Evolutionary conservation across 2,113 vertebrate genomes (phyloP).

Genomic region (Galbula dea): DNA sequence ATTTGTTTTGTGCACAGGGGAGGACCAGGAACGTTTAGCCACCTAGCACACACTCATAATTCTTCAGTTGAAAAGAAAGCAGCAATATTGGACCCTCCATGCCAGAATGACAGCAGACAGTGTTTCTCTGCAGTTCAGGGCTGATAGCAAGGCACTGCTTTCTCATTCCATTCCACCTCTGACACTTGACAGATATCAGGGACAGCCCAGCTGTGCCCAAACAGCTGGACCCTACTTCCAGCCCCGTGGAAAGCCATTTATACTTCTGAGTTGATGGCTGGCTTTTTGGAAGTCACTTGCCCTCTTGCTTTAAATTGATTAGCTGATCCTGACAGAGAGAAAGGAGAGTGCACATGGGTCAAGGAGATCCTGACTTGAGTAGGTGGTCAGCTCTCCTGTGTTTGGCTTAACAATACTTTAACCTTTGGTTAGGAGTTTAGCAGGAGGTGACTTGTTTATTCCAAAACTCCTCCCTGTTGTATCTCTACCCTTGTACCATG

Average conservation of each 20-base stretch:
- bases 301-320: background rate
- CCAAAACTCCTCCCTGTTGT: background rate
- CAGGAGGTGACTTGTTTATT: background rate
- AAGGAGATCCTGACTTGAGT: background rate
- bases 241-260: background rate
- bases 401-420: background rate
- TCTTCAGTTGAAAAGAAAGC: background rate
- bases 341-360: background rate
- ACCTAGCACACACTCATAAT: background rate
- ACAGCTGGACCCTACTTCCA: background rate
- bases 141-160: background rate
- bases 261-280: fast-evolving
- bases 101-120: background rate
- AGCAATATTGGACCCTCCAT: background rate
- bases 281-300: background rate
- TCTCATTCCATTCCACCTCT: background rate
- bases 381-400: background rate
- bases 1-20: background rate
- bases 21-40: background rate
- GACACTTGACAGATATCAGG: background rate
- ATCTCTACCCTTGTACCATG: background rate
- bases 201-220: background rate
- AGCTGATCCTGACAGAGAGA: background rate
- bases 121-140: background rate
- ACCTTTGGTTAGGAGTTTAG: background rate